Evolutionary conservation across 23 tunicate species (phyloP), one percentile per base, ranked within the genome.

Genomic region (Oikopleura dioica): DNA sequence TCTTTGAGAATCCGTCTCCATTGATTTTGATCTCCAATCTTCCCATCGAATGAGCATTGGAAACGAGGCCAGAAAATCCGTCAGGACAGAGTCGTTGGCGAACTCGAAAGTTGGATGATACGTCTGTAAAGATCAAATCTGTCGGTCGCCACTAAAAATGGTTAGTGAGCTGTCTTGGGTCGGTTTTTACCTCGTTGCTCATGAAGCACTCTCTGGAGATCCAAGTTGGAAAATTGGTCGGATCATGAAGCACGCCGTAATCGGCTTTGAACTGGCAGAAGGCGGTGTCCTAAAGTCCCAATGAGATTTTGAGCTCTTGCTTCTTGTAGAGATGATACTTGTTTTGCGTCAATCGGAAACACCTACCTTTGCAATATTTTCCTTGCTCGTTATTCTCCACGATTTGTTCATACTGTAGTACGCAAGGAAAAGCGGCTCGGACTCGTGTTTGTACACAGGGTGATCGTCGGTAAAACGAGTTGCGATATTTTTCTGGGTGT

Each of bases 191-290:
- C 21, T 21, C 21, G 55, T 21, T 21, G 9, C 21, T 44, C 55
- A 44, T 9, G 21, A 9, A 63, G 26, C 72, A 63, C 26, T 63
- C 30, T 28, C 72, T 23, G 16, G 16, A 2, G 33, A 28, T 63
- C 72, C 72, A 63, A 21, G 32, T 63, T 23, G 72, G 5, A 63
- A 63, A 63, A 12, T 63, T 63, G 30, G 72, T 63, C 5, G 72
- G 72, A 28, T 63, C 72, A 28, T 63, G 72, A 23, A 63, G 16
- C 5, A 63, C 26, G 33, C 72, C 72, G 33, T 63, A 63, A 2
- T 12, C 2, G 32, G 72, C 30, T 63, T 63, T 63, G 72, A 63
- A 63, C 2, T 12, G 30, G 33, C 72, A 63, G 5, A 63, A 12
- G 4, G 72, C 72, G 26, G 16, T 28, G 32, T 2, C 5, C 55